Conservation (phyloP, 2,888 invertebrate species). For the Hymenopus coronatus region DNA sequence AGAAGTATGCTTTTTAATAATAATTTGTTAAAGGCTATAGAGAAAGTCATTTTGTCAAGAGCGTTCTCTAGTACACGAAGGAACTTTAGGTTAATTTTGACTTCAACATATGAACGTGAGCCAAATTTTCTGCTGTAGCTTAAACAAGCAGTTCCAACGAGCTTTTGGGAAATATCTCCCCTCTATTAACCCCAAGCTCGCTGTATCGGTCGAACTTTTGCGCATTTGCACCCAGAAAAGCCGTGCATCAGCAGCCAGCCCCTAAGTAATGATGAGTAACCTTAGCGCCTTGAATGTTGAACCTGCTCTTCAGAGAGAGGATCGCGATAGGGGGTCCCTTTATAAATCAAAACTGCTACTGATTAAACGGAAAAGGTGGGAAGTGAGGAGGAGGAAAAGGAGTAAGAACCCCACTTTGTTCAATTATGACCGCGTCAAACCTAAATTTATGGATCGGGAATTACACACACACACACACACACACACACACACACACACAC, state of each 20-base stretch:
- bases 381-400: not conserved
- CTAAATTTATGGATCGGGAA: slow-evolving; percentile 46
- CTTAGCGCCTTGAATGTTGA: not conserved
- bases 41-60: not conserved
- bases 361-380: slow-evolving; percentile 24
- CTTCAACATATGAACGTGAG: not conserved
- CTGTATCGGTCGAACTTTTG: not conserved
- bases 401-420: slow-evolving; percentile 29
- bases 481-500: slow-evolving; percentile 21
- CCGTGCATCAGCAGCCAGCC: not conserved
- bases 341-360: slow-evolving; percentile 32
- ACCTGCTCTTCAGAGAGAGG: not conserved
- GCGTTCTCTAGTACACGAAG: not conserved
- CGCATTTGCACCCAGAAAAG: not conserved
- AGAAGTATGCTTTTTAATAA: too few relatives aligned
- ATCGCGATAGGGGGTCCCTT: slow-evolving; percentile 24
- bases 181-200: too few relatives aligned
- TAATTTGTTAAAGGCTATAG: too few relatives aligned
- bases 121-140: not conserved
- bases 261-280: not conserved
- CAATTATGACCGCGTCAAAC: slow-evolving; percentile 49
- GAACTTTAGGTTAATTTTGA: not conserved
- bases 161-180: not conserved
- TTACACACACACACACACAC: slow-evolving; percentile 27
- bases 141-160: not conserved